A percentile compares a stretch with the other conserved stretches of the same genome.
These are phyloP conservation scores for Agonopterix alstromeriana DNA, from an alignment of 2,888 invertebrate species.

Conservation along the genomic window DNA sequence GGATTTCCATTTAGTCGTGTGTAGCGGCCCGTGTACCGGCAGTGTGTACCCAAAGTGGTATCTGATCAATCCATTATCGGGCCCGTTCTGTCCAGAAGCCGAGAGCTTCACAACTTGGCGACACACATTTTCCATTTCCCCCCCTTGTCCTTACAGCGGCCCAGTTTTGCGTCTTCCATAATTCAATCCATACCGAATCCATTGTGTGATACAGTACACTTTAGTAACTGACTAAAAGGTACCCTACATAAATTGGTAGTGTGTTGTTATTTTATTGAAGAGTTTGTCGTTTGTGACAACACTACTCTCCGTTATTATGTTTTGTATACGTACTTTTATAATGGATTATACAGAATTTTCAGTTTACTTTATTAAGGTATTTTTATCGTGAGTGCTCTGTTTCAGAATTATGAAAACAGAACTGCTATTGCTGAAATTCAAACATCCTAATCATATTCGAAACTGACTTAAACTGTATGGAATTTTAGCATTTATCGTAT, in stretches of 20 bases:
- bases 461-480: too few species aligned
- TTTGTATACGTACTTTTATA: too few species aligned
- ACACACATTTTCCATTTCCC: slow-evolving; percentile 75
- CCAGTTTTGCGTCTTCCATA: slow-evolving; percentile 64
- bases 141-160: slow-evolving; percentile 50
- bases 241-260: neutral
- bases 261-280: neutral
- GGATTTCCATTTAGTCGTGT: slow-evolving; percentile 10
- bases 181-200: slow-evolving; percentile 67
- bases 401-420: too few species aligned
- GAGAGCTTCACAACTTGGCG: slow-evolving; percentile 62
- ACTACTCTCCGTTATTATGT: too few species aligned
- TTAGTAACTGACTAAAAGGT: slow-evolving; percentile 11
- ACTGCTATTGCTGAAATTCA: too few species aligned
- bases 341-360: too few species aligned
- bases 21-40: slow-evolving; percentile 10
- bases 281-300: too few species aligned
- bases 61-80: slow-evolving; percentile 73
- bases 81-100: slow-evolving; percentile 56
- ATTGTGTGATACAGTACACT: slow-evolving; percentile 47
- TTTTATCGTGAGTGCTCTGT: too few species aligned
- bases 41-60: slow-evolving; percentile 45
- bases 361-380: too few species aligned
- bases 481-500: too few species aligned
- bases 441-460: too few species aligned